These are phyloP conservation scores for Scaptomyza parva DNA, from an alignment of 2,888 invertebrate genomes.

Conservation along the genomic window DNA sequence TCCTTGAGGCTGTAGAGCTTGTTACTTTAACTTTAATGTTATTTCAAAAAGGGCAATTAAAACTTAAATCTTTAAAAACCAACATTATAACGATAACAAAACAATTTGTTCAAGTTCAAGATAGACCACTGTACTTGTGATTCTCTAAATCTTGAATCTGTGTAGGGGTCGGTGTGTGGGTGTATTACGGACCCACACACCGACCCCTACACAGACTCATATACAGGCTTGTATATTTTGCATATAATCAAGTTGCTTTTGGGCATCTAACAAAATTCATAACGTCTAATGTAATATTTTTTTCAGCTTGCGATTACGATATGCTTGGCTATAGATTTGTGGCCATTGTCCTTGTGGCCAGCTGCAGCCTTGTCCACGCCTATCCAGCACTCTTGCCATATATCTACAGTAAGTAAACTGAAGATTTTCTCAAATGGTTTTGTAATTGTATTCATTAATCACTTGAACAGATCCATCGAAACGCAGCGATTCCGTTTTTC, in stretches of 20 bases:
- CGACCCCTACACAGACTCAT: constrained; percentile 7
- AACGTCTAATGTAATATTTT: constrained; percentile 53
- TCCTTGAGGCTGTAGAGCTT: too few relatives aligned
- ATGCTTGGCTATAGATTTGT: constrained; percentile 76
- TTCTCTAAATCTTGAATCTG: constrained; percentile 12
- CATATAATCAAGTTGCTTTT: constrained; percentile 40
- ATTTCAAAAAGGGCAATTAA: too few relatives aligned
- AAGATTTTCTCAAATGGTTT: too few relatives aligned
- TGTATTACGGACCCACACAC: constrained; percentile 13
- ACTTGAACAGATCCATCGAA: constrained; percentile 65
- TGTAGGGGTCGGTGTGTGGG: too few relatives aligned
- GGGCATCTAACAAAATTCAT: constrained; percentile 65
- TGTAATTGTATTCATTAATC: too few relatives aligned
- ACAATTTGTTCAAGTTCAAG: neutral
- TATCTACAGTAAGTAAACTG: constrained; percentile 63
- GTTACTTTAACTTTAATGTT: too few relatives aligned
- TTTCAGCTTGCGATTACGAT: constrained; percentile 56
- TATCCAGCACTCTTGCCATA: constrained; percentile 80
- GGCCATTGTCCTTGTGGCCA: constrained; percentile 70
- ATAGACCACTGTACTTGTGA: constrained; percentile 17
- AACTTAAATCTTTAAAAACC: too few relatives aligned
- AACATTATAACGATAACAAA: too few relatives aligned
- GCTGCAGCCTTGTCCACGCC: constrained; percentile 74
- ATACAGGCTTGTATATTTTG: constrained; percentile 3
- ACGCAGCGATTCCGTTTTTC: constrained; percentile 46